Evolutionary conservation across 37 sponge, comb jelly and placozoan genomes (phyloP).

Genomic region (Chondrilla cf. caribensis): DNA sequence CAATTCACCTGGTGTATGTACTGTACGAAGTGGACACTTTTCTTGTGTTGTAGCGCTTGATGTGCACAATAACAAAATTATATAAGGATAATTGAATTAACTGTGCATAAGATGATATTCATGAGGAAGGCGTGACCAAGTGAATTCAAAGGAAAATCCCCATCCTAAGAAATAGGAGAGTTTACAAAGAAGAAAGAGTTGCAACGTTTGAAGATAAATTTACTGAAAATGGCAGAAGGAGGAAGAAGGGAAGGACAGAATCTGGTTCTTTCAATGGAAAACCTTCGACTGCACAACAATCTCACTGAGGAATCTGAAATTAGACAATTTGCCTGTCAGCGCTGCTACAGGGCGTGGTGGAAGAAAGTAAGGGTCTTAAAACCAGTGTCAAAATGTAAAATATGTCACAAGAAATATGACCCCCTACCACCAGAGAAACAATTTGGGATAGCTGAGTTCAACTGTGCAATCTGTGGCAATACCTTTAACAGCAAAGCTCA

Average conservation of each 20-base stretch:
- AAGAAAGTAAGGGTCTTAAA: background rate
- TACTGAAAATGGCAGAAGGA: background rate
- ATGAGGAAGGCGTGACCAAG: no score
- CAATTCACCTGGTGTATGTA: no score
- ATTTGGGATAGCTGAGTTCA: constrained; percentile 31
- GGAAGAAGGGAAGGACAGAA: background rate
- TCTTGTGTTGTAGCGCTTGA: no score
- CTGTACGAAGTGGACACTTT: no score
- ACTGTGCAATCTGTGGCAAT: constrained; percentile 24
- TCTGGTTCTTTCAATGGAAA: background rate
- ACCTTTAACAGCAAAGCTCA: constrained; percentile 1
- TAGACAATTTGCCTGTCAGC: constrained; percentile 36
- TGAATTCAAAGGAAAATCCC: no score
- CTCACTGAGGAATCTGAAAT: background rate
- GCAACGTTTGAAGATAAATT: no score
- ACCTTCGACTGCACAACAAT: background rate
- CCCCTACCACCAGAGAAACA: constrained; percentile 31
- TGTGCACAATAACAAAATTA: no score
- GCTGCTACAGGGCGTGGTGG: constrained; percentile 36
- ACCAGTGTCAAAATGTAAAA: constrained; percentile 36
- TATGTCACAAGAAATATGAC: constrained; percentile 27
- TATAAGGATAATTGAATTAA: no score
- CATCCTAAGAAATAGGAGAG: no score
- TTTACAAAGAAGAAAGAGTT: no score
- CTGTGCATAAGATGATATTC: no score